These are phyloP conservation scores for Drosophila diplacantha DNA, from an alignment of 2,888 invertebrate genomes.

Conservation along the genomic window DNA sequence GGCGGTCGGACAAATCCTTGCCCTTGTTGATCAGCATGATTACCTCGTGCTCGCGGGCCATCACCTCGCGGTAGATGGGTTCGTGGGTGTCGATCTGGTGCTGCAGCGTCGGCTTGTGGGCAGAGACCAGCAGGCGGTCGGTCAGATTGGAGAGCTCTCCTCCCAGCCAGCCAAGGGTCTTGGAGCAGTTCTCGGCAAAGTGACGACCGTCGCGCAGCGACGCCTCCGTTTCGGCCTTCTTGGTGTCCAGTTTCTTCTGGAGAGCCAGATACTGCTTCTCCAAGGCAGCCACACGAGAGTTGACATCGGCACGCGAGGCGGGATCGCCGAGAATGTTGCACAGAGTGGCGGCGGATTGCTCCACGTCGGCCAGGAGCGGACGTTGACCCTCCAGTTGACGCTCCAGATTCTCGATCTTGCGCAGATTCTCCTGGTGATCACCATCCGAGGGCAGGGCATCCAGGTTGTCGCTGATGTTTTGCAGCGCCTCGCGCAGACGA, in stretches of 20 bases:
- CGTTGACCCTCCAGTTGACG: slow-evolving; percentile 92
- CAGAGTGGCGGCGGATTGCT: slow-evolving; percentile 92
- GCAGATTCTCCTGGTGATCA: slow-evolving; percentile 91
- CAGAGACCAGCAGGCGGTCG: slow-evolving; percentile 90
- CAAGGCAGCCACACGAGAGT: slow-evolving; percentile 90
- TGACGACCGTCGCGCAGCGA: slow-evolving; percentile 91
- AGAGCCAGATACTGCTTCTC: slow-evolving; percentile 91
- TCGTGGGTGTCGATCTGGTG: slow-evolving; percentile 93
- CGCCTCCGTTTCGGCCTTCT: slow-evolving; percentile 93
- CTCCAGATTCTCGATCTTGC: slow-evolving; percentile 92
- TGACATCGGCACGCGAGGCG: slow-evolving; percentile 92
- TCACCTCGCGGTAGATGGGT: slow-evolving; percentile 92
- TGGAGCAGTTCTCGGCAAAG: slow-evolving; percentile 91
- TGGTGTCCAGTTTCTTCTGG: slow-evolving; percentile 92
- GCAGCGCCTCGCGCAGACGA: slow-evolving; percentile 90
- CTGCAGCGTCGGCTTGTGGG: slow-evolving; percentile 88
- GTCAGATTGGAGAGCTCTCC: slow-evolving; percentile 87
- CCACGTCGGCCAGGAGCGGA: slow-evolving; percentile 91
- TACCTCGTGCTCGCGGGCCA: slow-evolving; percentile 93
- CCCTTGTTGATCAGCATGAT: slow-evolving; percentile 96
- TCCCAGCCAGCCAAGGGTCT: slow-evolving; percentile 93
- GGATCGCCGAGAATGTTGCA: slow-evolving; percentile 93
- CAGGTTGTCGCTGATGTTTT: slow-evolving; percentile 90
- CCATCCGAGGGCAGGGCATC: slow-evolving; percentile 89
- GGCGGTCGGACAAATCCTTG: slow-evolving; percentile 81